phyloP scores from a whole-genome alignment of 2,888 invertebrate genomes.

The Petrolisthes manimaculis region DNA sequence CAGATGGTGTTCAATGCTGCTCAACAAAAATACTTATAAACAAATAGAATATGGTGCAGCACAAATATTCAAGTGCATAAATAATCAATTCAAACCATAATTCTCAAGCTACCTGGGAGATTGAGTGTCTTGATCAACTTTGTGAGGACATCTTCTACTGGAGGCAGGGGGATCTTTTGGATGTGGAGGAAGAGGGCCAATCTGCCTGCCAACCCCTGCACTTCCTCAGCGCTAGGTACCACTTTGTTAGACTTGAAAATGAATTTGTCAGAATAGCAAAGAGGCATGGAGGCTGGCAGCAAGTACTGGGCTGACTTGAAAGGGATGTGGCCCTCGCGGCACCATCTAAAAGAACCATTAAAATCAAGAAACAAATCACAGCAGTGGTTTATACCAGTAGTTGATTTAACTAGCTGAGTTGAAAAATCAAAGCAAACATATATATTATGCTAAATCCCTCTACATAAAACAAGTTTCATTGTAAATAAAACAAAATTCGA shows the following conservation, averaged over 20 bases:
- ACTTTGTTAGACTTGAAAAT: constrained; percentile 3
- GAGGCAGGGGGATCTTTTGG: constrained; percentile 26
- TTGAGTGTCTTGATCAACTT: constrained; percentile 17
- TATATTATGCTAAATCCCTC: neutral
- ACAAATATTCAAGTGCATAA: too few relatives aligned
- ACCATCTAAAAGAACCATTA: constrained; percentile 18
- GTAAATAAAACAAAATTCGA: neutral
- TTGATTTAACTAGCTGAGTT: neutral
- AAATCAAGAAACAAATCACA: neutral
- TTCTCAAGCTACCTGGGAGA: constrained; percentile 22
- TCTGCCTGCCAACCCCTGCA: constrained; percentile 17
- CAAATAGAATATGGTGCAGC: too few relatives aligned
- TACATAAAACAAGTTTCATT: neutral
- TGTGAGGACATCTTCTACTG: neutral
- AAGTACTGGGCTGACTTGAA: constrained; percentile 40
- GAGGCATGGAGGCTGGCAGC: constrained; percentile 19
- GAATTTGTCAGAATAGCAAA: constrained; percentile 5
- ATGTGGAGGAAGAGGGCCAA: constrained; percentile 23
- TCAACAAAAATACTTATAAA: too few relatives aligned
- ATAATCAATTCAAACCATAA: too few relatives aligned
- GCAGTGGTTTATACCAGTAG: neutral
- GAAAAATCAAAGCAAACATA: neutral
- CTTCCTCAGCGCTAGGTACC: constrained; percentile 12
- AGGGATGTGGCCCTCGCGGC: constrained; percentile 46
- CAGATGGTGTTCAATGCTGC: too few relatives aligned